Evolutionary conservation across 2,113 vertebrate genomes (phyloP).

Genomic region (Spea bombifrons): DNA sequence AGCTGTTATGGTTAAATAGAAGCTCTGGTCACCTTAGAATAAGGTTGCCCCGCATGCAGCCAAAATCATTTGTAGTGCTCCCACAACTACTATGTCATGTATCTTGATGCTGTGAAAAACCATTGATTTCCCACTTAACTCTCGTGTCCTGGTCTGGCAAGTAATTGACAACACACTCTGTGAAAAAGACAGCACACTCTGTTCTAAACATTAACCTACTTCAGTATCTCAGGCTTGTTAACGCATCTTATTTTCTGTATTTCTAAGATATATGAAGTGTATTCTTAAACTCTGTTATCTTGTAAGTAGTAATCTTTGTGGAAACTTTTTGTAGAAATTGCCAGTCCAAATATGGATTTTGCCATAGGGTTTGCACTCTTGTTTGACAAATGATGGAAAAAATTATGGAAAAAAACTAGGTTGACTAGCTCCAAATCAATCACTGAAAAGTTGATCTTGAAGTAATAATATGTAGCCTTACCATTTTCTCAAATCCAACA

Average conservation of each 20-base stretch:
- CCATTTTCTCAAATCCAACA: too few species aligned
- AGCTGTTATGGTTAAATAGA: too few species aligned
- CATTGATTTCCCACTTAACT: slow-evolving; percentile 35
- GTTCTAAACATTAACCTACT: slow-evolving; percentile 44
- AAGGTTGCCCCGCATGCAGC: too few species aligned
- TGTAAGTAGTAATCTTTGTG: not conserved
- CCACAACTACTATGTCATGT: not conserved
- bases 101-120: slow-evolving; percentile 23
- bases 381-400: not conserved
- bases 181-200: slow-evolving; percentile 31
- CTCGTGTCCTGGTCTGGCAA: slow-evolving; percentile 19
- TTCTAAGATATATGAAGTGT: slow-evolving; percentile 7
- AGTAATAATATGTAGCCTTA: too few species aligned
- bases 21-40: too few species aligned
- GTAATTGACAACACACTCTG: slow-evolving; percentile 25
- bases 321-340: not conserved
- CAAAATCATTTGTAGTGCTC: too few species aligned
- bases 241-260: not conserved
- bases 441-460: too few species aligned
- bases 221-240: slow-evolving; percentile 27
- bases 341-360: too few species aligned
- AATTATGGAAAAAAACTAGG: not conserved
- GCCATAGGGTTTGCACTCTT: too few species aligned
- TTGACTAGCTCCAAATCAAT: too few species aligned
- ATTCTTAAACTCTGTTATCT: slow-evolving; percentile 10